These are phyloP conservation scores for Ammospiza nelsoni DNA, from an alignment of 2,113 vertebrate genomes.

Conservation along the genomic window DNA sequence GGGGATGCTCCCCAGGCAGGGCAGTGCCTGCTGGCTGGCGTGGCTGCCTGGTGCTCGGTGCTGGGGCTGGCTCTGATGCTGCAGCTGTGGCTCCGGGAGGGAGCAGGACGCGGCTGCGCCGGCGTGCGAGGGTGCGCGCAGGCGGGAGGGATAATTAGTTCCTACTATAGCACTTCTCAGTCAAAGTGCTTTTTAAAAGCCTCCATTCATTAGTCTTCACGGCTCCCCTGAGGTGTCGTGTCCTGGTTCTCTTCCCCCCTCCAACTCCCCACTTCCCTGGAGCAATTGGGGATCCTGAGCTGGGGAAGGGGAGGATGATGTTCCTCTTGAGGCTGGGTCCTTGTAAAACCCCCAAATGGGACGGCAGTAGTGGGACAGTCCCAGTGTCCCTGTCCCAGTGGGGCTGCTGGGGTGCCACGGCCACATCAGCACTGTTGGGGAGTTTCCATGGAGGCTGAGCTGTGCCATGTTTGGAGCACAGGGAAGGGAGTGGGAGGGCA, in stretches of 20 bases:
- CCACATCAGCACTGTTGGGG: neutral
- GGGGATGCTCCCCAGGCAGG: neutral
- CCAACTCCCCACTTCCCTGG: neutral
- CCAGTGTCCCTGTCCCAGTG: fast-evolving
- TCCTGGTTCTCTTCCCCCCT: conserved; percentile 30
- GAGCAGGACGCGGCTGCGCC: neutral
- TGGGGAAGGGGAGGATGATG: neutral
- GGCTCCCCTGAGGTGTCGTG: conserved; percentile 32
- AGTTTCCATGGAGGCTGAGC: neutral
- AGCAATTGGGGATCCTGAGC: neutral
- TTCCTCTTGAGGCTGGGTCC: neutral
- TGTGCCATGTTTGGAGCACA: neutral
- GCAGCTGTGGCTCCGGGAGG: neutral
- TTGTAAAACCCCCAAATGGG: fast-evolving
- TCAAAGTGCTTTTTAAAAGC: conserved; percentile 55
- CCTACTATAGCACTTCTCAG: conserved; percentile 40
- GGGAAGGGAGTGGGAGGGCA: neutral
- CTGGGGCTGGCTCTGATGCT: neutral
- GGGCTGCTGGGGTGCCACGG: neutral
- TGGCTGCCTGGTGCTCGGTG: neutral
- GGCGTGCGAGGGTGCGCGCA: neutral
- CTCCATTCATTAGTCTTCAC: conserved; percentile 43
- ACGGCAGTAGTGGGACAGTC: neutral
- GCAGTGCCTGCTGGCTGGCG: neutral
- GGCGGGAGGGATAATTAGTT: conserved; percentile 44